Evolutionary conservation across 2,888 invertebrate genomes (phyloP), one percentile per base, ranked within the genome.

Genomic region (Xestia ashworthii): DNA sequence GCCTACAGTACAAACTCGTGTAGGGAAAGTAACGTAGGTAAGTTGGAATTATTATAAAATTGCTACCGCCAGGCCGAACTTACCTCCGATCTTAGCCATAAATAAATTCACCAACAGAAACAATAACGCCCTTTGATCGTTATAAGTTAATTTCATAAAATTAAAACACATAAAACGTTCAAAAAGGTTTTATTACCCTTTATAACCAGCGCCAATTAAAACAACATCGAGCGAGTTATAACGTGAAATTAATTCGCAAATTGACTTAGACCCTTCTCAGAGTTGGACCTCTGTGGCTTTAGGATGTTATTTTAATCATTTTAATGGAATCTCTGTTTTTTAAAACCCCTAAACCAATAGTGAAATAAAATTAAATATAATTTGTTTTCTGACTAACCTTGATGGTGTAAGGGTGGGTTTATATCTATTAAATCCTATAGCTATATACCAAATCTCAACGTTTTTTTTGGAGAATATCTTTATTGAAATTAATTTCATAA

Each of bases 191-290:
- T 62, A 70, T 79, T 71, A 70, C 67, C 74, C 55, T 67, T 67
- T 53, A 68, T 71, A 75, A 69, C 78, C 50, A 70, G 64, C 41
- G 75, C 74, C 76, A 71, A 85, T 85, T 85, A 82, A 87, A 87
- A 85, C 71, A 81, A 85, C 82, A 85, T 87, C 46, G 68, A 62
- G 58, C 65, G 69, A 78, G 79, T 71, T 78, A 70, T 55, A 74
- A 78, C 70, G 74, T 60, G 68, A 81, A 84, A 87, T 85, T 87
- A 81, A 84, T 87, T 87, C 69, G 48, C 38, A 81, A 81, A 85
- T 87, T 87, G 75, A 75, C 77, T 78, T 53, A 53, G 76, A 81
- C 85, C 87, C 76, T 81, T 69, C 66, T 85, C 81, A 87, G 76
- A 84, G 62, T 80, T 68, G 53, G 44, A 41, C 68, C 80, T 50